Conservation (phyloP, 2,888 invertebrate genomes). For the Ichneumon xanthorius region DNA sequence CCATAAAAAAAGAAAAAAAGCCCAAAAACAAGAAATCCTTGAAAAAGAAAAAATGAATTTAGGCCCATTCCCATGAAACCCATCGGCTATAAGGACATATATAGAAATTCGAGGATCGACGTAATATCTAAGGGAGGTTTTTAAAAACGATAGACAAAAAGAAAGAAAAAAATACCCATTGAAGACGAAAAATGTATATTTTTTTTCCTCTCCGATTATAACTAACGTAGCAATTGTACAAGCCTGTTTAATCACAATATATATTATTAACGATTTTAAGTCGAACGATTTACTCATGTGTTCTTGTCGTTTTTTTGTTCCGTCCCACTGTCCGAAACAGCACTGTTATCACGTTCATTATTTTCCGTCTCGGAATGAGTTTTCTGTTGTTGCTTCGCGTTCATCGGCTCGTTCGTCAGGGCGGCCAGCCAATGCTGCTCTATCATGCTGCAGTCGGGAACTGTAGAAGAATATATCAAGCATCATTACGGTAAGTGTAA, state of each 20-base stretch:
- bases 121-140: slow-evolving; percentile 1
- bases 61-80: neutral
- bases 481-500: neutral
- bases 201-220: slow-evolving; percentile 37
- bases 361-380: slow-evolving; percentile 43
- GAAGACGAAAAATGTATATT: slow-evolving; percentile 37
- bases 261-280: slow-evolving; percentile 35
- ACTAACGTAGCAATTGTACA: slow-evolving; percentile 49
- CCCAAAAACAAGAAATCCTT: neutral
- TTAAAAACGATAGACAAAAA: neutral
- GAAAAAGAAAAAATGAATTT: neutral
- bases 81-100: neutral
- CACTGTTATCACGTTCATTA: slow-evolving; percentile 15
- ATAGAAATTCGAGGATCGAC: neutral
- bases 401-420: slow-evolving; percentile 53
- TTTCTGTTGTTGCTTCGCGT: slow-evolving; percentile 49
- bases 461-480: slow-evolving; percentile 25
- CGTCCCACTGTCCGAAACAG: slow-evolving; percentile 24
- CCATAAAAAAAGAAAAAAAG: neutral
- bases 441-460: slow-evolving; percentile 58
- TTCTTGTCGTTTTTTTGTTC: slow-evolving; percentile 20
- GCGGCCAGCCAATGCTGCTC: slow-evolving; percentile 64
- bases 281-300: slow-evolving; percentile 6
- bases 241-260: slow-evolving; percentile 44
- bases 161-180: neutral